Evolutionary conservation across 2,113 vertebrate species (phyloP), one percentile per base, ranked within the genome.

Genomic region (Saguinus midas): DNA sequence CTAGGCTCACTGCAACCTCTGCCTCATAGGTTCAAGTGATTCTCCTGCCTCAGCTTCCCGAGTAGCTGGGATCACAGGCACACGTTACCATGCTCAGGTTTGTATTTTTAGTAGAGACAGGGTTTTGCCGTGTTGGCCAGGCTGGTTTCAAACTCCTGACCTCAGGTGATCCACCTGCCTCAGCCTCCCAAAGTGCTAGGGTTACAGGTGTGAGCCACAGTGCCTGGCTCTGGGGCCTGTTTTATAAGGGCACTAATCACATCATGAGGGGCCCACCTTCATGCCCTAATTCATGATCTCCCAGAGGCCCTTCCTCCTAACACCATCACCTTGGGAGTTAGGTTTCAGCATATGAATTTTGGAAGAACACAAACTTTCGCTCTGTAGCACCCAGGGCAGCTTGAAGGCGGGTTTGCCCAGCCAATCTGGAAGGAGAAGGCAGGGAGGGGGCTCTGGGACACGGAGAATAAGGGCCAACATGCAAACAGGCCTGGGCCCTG

Each of bases 401-500:
- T 48, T 18, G 0, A 1, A 25, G 70, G 35, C 8, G 23, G 29
- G 85, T 35, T 2, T 18, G 2, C 10, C 37, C 37, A 6, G n/a
- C 27, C 0, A 0, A 14, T 29, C 83, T 48, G 11, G 45, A 3
- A 37, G 18, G 52, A 58, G 80, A 82, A 52, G 35, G 32, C 0
- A 2, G 48, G 61, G 52, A 21, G 20, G 73, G 48, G 17, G 20
- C 5, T 57, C 66, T n/a, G 35, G 78, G 68, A 8, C 81, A 23
- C 1, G 0, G 43, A 92, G 50, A 72, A 25, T 55, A 27, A 6
- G 45, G 29, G 40, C 20, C 58, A 8, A 20, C 3, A 0, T 11
- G 48, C 68, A 16, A 40, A n/a, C 12, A 5, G 40, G 55, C 32
- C 64, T 20, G 16, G n/a, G 55, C 40, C 48, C 32, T 9, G 79